Conservation (phyloP, 2,113 vertebrate genomes). For the Ciconia maguari region DNA sequence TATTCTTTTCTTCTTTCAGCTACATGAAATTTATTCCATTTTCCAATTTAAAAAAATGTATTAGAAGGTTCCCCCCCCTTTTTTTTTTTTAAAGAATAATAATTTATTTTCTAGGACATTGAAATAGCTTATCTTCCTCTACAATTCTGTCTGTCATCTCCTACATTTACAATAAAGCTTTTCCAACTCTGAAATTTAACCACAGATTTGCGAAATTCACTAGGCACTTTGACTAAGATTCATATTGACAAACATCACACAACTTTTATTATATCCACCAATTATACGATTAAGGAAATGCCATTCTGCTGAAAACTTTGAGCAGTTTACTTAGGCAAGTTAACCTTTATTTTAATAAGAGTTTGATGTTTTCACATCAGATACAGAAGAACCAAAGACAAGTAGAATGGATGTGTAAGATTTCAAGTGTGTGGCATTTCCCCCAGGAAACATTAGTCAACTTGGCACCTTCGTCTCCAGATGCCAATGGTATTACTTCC, state of each 20-base stretch:
- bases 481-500: neutral
- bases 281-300: neutral
- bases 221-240: neutral
- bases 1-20: too few relatives aligned
- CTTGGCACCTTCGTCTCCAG: neutral
- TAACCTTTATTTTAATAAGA: neutral
- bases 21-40: neutral
- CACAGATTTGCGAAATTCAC: neutral
- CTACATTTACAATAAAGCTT: neutral
- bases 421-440: neutral
- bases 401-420: neutral
- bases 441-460: neutral
- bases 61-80: neutral
- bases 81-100: neutral
- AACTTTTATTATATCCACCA: neutral
- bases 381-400: neutral
- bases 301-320: neutral
- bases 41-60: neutral
- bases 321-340: neutral
- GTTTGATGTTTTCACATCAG: neutral
- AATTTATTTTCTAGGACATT: neutral
- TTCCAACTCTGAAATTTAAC: neutral
- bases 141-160: neutral
- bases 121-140: neutral
- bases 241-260: neutral